A percentile compares a stretch with the other conserved stretches of the same genome.
Conservation (phyloP, 2,113 vertebrate genomes). For the Setophaga petechia region DNA sequence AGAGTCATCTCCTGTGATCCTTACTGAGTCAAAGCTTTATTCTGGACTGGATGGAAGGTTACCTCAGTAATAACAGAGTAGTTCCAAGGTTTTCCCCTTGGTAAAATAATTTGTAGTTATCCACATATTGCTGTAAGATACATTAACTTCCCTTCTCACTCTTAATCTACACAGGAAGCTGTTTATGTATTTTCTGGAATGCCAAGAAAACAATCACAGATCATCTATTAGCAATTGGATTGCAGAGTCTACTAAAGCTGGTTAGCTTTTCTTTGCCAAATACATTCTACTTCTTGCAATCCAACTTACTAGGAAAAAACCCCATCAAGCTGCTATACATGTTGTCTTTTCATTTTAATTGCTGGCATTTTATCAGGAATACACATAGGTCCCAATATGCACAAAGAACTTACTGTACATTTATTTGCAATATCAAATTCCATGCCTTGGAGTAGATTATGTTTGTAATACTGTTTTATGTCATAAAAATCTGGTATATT, state of each 20-base stretch:
- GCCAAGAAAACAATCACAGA: background rate
- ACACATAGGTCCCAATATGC: background rate
- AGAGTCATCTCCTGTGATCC: background rate
- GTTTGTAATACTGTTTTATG: slow-evolving; percentile 8
- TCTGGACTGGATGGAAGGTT: background rate
- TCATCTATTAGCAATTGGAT: background rate
- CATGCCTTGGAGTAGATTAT: slow-evolving; percentile 10
- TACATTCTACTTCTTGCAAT: background rate
- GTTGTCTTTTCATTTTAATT: slow-evolving; percentile 33
- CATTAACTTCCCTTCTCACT: background rate
- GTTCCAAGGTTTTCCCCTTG: background rate
- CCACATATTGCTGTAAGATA: background rate
- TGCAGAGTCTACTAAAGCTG: background rate
- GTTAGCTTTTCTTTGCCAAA: slow-evolving; percentile 32
- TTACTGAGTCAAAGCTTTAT: background rate
- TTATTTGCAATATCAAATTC: slow-evolving; percentile 19
- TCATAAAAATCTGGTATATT: background rate
- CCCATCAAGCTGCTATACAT: background rate
- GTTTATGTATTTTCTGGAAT: background rate
- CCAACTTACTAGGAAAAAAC: background rate
- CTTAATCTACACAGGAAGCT: background rate
- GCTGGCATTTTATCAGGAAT: slow-evolving; percentile 12
- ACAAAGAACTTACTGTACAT: slow-evolving; percentile 10
- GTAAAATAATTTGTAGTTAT: background rate
- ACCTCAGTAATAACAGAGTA: background rate